These are phyloP conservation scores for Odontocolon sp. DNA, from an alignment of 2,888 invertebrate species.

Conservation along the genomic window DNA sequence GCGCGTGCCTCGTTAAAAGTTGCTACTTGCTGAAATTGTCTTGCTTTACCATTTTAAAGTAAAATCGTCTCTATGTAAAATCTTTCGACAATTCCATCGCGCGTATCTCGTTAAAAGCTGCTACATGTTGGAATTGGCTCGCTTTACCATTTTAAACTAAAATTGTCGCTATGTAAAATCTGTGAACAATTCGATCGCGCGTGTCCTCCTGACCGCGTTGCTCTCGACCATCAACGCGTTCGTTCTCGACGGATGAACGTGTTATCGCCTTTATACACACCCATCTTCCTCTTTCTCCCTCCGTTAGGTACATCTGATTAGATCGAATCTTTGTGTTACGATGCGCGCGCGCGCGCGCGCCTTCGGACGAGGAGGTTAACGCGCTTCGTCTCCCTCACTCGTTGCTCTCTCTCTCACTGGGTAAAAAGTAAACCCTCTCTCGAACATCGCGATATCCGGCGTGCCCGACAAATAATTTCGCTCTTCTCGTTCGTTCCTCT, in stretches of 20 bases:
- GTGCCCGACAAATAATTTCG: slow-evolving; percentile 24
- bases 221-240: no score
- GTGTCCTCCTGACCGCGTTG: slow-evolving; percentile 29
- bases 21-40: no score
- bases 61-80: no score
- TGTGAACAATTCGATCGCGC: no score
- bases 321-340: slow-evolving; percentile 59
- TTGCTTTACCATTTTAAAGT: no score
- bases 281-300: slow-evolving; percentile 7
- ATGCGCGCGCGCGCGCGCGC: slow-evolving; percentile 55
- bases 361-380: slow-evolving; percentile 57
- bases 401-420: slow-evolving; percentile 29
- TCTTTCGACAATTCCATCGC: no score
- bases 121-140: no score
- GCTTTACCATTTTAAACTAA: no score
- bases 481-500: neutral
- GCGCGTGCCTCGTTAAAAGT: no score
- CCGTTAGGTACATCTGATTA: slow-evolving; percentile 52
- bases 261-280: slow-evolving; percentile 28
- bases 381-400: slow-evolving; percentile 38
- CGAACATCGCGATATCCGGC: slow-evolving; percentile 34
- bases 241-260: no score
- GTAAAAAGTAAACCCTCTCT: slow-evolving; percentile 39
- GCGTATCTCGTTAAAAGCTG: no score
- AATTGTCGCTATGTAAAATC: no score